Base-by-base conservation (phyloP, 35 echinoderm and acorn worm genomes). In the Ophioderma brevispina region DNA sequence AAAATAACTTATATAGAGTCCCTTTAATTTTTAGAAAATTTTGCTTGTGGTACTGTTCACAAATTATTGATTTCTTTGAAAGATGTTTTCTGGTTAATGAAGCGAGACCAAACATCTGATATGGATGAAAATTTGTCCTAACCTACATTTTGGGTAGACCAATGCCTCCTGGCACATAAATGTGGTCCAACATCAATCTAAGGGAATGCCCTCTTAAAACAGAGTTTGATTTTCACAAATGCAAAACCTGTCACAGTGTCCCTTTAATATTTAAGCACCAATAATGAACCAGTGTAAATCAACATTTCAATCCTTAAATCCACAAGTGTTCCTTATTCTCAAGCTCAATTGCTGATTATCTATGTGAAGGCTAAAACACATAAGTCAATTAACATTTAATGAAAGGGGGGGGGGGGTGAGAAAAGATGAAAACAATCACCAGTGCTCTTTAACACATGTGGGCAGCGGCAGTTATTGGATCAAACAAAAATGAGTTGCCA, bases 41-140 rank as follows among this genome's bases (percentile, higher is more conserved):
- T 30, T 70, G 59, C 59, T 70, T 25, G 17, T 70, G 2, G 59
- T 70, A 25, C 59, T 25, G 23, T 8, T 46, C 4, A 46, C 17
- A 8, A 15, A 25, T 13, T 8, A 70, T 70, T 25, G 28, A 30
- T 70, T 8, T 46, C 41, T 70, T 70, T 70, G 3, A 15, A 30
- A 70, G 10, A 25, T 25, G 23, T 70, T 70, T 70, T 30, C 59
- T 70, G 59, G 59, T 70, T 70, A 25, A 70, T 70, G 59, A 70
- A 70, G 59, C 28, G 59, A 70, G 59, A 70, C 59, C 59, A 70
- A 70, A 70, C 59, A 70, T 70, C 28, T 25, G 59, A 70, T 30
- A 70, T 70, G 59, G 59, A 70, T 70, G 59, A 70, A 70, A 70
- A 70, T 70, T 70, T 70, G 59, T 70, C 59, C 10, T 70, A 70